Evolutionary conservation across 2,113 vertebrate species (phyloP).

Genomic region (Ptyas mucosa): DNA sequence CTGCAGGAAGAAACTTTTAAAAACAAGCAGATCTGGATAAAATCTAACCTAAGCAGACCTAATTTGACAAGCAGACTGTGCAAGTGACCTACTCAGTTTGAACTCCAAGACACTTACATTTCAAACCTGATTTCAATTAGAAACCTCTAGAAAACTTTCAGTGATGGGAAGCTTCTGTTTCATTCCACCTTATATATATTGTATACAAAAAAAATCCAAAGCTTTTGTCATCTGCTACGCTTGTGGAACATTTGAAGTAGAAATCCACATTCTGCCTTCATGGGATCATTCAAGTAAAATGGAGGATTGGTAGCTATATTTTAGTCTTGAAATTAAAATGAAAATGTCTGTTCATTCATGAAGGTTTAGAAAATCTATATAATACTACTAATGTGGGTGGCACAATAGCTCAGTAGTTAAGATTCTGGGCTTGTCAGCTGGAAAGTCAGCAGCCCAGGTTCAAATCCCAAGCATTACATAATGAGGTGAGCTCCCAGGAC

Average conservation of each 20-base stretch:
- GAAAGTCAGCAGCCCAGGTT: background rate
- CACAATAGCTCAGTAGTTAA: background rate
- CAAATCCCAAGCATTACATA: background rate
- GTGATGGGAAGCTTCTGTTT: background rate
- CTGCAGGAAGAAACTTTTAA: background rate
- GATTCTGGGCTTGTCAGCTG: background rate
- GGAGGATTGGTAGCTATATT: background rate
- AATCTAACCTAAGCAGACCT: background rate
- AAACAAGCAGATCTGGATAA: conserved; percentile 2
- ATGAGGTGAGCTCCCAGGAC: background rate
- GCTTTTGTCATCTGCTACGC: background rate
- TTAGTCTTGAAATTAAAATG: background rate
- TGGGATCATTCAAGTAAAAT: background rate
- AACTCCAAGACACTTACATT: background rate
- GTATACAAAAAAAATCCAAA: background rate
- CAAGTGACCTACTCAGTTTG: background rate
- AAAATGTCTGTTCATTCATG: background rate
- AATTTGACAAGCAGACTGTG: background rate
- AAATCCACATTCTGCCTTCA: background rate
- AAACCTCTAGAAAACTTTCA: background rate
- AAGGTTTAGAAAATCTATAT: background rate
- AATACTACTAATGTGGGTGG: background rate
- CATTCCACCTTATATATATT: too few species aligned
- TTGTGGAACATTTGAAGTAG: background rate
- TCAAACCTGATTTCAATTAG: background rate